These are phyloP conservation scores for Ochotona princeps DNA, from an alignment of 2,113 vertebrate species.

Conservation along the genomic window DNA sequence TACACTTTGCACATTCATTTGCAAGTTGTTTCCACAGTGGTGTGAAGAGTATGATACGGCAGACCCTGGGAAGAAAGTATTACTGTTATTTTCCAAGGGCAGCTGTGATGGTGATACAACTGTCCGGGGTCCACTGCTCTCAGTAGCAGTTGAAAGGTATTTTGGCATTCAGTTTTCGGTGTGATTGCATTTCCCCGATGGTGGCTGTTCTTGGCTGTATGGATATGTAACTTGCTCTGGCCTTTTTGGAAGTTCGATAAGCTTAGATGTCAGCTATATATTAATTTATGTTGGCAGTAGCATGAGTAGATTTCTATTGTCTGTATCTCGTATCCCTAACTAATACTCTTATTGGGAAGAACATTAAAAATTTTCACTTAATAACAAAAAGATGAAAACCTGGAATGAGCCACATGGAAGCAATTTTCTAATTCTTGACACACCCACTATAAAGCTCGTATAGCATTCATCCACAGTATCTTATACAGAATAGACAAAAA, in stretches of 20 bases:
- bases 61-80: background rate
- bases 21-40: background rate
- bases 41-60: background rate
- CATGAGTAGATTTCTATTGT: background rate
- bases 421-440: background rate
- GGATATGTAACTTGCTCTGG: background rate
- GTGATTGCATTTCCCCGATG: background rate
- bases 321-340: background rate
- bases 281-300: slow-evolving; percentile 3
- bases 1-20: background rate
- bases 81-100: background rate
- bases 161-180: background rate
- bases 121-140: background rate
- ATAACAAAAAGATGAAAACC: background rate
- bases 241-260: background rate
- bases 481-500: background rate
- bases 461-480: background rate
- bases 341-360: background rate
- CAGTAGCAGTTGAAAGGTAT: background rate
- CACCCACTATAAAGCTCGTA: background rate
- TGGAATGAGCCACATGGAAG: background rate
- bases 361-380: background rate
- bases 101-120: too few species aligned
- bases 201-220: background rate
- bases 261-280: background rate